These are phyloP conservation scores for Argyrosomus japonicus DNA, from an alignment of 2,113 vertebrate genomes.

Conservation along the genomic window DNA sequence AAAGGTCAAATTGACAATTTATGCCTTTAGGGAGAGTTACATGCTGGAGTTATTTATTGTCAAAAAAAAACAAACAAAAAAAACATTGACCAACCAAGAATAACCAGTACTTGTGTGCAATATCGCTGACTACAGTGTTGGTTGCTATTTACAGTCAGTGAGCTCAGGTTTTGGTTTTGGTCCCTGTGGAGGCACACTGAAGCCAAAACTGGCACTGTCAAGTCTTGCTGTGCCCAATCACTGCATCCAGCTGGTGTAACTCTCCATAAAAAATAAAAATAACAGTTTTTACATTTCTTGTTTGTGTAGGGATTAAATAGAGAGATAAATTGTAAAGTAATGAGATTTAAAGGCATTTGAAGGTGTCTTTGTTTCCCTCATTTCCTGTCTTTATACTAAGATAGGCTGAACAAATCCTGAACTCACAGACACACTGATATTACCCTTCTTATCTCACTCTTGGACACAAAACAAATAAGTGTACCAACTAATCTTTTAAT, in stretches of 20 bases:
- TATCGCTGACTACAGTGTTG: neutral
- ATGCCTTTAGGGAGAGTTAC: neutral
- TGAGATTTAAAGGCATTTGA: neutral
- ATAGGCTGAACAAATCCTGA: neutral
- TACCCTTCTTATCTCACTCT: neutral
- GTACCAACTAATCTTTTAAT: neutral
- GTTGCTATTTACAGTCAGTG: neutral
- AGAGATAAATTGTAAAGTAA: neutral
- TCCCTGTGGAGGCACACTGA: neutral
- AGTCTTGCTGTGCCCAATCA: neutral
- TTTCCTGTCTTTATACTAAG: neutral
- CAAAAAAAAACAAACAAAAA: neutral
- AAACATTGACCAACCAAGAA: too few species aligned
- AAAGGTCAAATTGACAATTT: neutral
- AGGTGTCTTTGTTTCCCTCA: neutral
- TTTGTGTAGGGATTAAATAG: neutral
- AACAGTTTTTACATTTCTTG: neutral
- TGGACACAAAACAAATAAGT: neutral
- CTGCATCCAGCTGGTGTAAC: neutral
- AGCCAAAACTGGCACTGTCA: slow-evolving; percentile 10
- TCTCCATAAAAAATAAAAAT: neutral
- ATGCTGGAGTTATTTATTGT: neutral
- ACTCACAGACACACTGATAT: neutral
- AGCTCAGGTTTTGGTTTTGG: neutral
- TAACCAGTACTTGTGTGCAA: neutral